Conservation (phyloP, 2,797 vertebrate genomes). For the Myotis vivesi region DNA sequence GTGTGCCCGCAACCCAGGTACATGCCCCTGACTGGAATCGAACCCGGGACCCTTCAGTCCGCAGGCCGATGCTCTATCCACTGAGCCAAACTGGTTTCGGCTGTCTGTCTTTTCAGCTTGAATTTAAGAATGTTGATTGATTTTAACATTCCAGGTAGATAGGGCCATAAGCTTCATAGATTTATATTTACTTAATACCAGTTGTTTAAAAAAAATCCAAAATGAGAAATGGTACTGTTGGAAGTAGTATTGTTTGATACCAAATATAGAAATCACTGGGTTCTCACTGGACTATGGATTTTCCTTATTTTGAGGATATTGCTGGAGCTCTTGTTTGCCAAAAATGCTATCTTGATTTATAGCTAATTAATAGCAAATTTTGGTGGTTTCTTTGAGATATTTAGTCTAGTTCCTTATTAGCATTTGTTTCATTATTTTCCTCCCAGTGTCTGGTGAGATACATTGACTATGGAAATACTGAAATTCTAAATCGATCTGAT, state of each 20-base stretch:
- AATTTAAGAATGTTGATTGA: conserved; percentile 36
- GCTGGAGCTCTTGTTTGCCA: conserved; percentile 21
- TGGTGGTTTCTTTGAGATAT: background rate
- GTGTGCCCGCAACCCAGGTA: no score
- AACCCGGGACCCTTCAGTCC: no score
- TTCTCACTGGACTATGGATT: background rate
- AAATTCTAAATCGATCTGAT: conserved; percentile 83
- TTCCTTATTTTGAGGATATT: conserved; percentile 46
- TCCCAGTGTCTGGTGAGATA: conserved; percentile 84
- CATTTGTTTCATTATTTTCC: conserved; percentile 38
- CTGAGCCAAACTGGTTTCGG: no score
- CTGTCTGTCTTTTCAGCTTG: conserved; percentile 23
- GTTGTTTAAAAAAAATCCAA: background rate
- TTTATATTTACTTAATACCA: background rate
- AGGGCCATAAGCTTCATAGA: background rate
- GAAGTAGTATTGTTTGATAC: background rate
- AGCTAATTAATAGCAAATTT: conserved; percentile 35
- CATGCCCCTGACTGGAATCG: no score
- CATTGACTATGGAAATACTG: conserved; percentile 88
- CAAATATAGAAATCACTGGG: background rate
- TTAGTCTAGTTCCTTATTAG: conserved; percentile 29
- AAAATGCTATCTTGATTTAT: background rate
- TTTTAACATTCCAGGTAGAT: conserved; percentile 39
- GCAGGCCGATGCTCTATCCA: no score
- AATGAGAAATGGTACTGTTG: conserved; percentile 14